Evolutionary conservation across 2,888 invertebrate species (phyloP), one percentile per base, ranked within the genome.

Genomic region (Clusia tigrina): DNA sequence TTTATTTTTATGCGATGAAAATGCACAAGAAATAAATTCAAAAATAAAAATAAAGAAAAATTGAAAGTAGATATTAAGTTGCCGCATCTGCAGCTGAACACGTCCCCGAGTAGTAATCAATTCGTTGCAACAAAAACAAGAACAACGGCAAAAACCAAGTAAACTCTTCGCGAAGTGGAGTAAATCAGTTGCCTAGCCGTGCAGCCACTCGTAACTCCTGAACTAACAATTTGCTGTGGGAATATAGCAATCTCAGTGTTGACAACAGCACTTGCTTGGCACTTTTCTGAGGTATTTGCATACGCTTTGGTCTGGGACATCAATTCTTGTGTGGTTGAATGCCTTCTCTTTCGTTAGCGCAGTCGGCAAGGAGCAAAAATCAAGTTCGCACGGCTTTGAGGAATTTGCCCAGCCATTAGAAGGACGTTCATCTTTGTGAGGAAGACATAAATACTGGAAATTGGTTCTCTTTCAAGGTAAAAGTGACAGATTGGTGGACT

Each of bases 31-130:
- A 42, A 42, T n/a, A 42, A 15, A 15, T 32, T 42, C n/a, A 15
- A 42, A 5, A 3, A n/a, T 3, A 3, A n/a, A 15, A 15, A 15
- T 42, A 42, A 15, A n/a, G 12, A 3, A 42, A 42, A 42, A 6
- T 42, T 42, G 42, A 9, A n/a, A 15, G n/a, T 5, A 42, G 12
- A 48, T 20, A 48, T 48, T 48, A 48, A 48, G 20, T 48, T 18
- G 48, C 48, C 2, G 48, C 48, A 48, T 48, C 48, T 48, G 48
- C 22, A 3, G 48, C 15, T 20, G 20, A 48, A 48, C 48, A 18
- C 20, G 5, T 20, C 20, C 20, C 22, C 5, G 5, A 15, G 20
- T 15, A 15, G n/a, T 54, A 5, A 9, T 17, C 76, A 70, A 70
- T 67, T 60, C 58, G 54, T 57, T 26, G 42, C 25, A 6, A 32